A percentile compares a stretch with the other conserved stretches of the same genome.
Evolutionary conservation across 2,888 invertebrate species (phyloP).

Genomic region (Eretmocerus hayati): DNA sequence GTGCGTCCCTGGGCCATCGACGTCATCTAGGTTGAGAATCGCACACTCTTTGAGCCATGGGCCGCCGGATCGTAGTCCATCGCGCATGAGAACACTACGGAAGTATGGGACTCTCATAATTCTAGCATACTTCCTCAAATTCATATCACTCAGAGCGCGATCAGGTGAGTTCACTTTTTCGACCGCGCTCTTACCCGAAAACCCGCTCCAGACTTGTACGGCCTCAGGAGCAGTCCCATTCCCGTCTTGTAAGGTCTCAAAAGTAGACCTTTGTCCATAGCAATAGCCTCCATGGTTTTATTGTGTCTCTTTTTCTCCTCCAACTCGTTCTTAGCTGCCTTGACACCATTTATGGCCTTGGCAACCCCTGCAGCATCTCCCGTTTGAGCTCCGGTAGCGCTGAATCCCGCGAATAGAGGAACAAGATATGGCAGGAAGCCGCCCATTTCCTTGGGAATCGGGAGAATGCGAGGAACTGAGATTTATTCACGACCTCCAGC

Average conservation of each 20-base stretch:
- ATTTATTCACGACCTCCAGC: background rate
- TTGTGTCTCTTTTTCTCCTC: conserved; percentile 37
- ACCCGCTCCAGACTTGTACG: background rate
- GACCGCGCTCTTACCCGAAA: background rate
- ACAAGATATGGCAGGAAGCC: background rate
- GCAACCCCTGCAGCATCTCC: conserved; percentile 39
- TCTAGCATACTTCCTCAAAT: background rate
- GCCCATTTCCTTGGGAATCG: background rate
- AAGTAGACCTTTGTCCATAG: conserved; percentile 27
- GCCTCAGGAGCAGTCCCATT: background rate
- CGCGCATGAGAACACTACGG: background rate
- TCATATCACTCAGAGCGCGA: background rate
- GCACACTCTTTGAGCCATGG: background rate
- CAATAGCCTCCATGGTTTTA: conserved; percentile 39
- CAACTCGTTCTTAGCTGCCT: conserved; percentile 31
- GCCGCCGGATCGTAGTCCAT: background rate
- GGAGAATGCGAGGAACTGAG: background rate
- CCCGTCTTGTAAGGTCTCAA: background rate
- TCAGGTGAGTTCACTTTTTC: background rate
- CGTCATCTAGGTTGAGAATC: background rate
- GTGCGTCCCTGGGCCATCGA: conserved; percentile 19
- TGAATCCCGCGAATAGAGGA: background rate
- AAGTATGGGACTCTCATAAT: background rate
- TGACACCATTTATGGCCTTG: conserved; percentile 36
- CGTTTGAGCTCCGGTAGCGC: conserved; percentile 23